These are phyloP conservation scores for Cherax quadricarinatus DNA, from an alignment of 1,140 invertebrate species.

Conservation along the genomic window DNA sequence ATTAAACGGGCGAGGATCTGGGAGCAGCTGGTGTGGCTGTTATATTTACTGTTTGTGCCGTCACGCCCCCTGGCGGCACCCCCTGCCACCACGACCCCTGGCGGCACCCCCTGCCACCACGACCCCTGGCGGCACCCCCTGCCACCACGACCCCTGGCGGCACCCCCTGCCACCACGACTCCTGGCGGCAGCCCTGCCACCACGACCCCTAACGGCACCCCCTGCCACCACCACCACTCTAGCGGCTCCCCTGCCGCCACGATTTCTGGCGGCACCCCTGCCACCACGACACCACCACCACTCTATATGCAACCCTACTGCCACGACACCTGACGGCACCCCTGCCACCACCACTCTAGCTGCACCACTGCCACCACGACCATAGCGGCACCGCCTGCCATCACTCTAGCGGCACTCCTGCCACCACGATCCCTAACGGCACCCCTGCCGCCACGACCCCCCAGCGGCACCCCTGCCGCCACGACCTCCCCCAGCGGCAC, in stretches of 20 bases:
- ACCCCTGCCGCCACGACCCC: neutral
- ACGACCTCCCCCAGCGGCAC: neutral
- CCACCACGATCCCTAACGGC: neutral
- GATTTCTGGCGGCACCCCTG: neutral
- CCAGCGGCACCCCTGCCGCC: neutral
- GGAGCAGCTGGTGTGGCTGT: conserved; percentile 23
- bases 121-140: too few species aligned
- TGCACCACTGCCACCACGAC: neutral
- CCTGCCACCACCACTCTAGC: too few species aligned
- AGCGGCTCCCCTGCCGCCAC: too few species aligned
- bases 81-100: too few species aligned
- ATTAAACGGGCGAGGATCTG: conserved; percentile 22
- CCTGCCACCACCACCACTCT: too few species aligned
- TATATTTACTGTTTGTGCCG: neutral
- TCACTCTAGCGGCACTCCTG: neutral
- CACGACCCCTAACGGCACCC: too few species aligned
- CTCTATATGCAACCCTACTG: too few species aligned
- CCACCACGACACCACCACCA: neutral
- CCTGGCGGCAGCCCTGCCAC: too few species aligned
- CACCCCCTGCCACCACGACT: too few species aligned
- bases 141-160: too few species aligned
- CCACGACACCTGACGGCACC: neutral
- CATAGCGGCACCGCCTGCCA: neutral
- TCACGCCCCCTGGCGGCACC: too few species aligned
- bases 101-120: too few species aligned